Evolutionary conservation across 2,113 vertebrate species (phyloP).

Genomic region (Brevimyrus niger): DNA sequence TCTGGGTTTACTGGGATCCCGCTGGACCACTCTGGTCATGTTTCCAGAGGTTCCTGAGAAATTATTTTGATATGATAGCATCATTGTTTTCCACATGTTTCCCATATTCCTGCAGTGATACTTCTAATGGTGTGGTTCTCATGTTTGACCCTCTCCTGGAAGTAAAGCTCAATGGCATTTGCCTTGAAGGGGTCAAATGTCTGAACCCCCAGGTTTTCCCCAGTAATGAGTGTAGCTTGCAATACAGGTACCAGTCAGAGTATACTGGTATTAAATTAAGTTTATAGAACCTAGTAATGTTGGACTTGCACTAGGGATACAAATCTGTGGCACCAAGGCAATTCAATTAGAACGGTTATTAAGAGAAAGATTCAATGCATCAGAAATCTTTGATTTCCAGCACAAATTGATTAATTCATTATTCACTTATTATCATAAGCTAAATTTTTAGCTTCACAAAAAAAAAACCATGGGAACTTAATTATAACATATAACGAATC

Average conservation of each 20-base stretch:
- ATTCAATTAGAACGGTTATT: background rate
- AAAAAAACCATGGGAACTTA: background rate
- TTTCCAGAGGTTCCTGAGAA: slow-evolving; percentile 18
- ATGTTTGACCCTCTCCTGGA: background rate
- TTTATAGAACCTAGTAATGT: background rate
- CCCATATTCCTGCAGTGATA: background rate
- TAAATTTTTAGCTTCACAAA: background rate
- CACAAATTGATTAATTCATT: background rate
- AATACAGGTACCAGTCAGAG: background rate
- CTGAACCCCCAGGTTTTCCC: background rate
- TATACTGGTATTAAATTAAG: background rate
- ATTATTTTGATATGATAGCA: background rate
- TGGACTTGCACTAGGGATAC: background rate
- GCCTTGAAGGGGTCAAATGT: background rate
- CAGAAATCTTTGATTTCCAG: background rate
- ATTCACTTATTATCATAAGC: background rate
- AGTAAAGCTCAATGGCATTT: background rate
- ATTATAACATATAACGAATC: background rate
- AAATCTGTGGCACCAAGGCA: background rate
- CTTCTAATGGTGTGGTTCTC: background rate
- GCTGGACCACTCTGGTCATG: slow-evolving; percentile 5
- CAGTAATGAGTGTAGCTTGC: background rate
- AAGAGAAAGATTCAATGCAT: background rate
- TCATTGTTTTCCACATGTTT: background rate
- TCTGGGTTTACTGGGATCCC: slow-evolving; percentile 19